phyloP scores from a whole-genome alignment of 2,113 vertebrate genomes.

The Leuciscus idus region DNA sequence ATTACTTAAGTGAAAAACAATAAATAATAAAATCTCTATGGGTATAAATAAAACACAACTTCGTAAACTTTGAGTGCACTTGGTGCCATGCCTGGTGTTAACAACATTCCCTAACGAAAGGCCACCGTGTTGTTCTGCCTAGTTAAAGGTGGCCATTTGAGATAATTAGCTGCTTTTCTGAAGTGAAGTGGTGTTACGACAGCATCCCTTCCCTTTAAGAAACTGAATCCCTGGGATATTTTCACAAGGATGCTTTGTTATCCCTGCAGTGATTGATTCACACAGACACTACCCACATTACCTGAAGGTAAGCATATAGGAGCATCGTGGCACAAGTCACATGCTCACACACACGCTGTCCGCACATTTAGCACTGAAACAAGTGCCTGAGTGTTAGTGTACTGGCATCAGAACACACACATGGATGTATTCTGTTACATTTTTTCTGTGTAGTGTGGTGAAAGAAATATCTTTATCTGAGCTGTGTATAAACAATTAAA shows the following conservation, averaged over 20 bases:
- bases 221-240: slow-evolving; percentile 1
- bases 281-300: not conserved
- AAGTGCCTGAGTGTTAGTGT: not conserved
- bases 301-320: slow-evolving; percentile 6
- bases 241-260: too few species aligned
- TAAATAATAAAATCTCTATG: slow-evolving; percentile 31
- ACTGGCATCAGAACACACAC: slow-evolving; percentile 11
- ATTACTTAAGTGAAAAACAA: slow-evolving; percentile 23
- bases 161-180: slow-evolving; percentile 40
- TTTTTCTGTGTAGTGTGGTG: not conserved
- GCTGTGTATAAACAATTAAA: not conserved
- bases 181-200: not conserved
- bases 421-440: not conserved
- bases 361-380: not conserved
- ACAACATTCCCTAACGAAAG: slow-evolving; percentile 22
- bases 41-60: slow-evolving; percentile 38
- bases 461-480: not conserved
- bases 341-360: not conserved
- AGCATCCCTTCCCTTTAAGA: slow-evolving; percentile 34
- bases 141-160: not conserved
- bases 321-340: not conserved
- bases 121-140: slow-evolving; percentile 6
- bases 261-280: slow-evolving; percentile 8
- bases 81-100: slow-evolving; percentile 15
- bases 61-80: slow-evolving; percentile 45